These are phyloP conservation scores for Antheraea pernyi DNA, from an alignment of 1,140 invertebrate species.

Conservation along the genomic window DNA sequence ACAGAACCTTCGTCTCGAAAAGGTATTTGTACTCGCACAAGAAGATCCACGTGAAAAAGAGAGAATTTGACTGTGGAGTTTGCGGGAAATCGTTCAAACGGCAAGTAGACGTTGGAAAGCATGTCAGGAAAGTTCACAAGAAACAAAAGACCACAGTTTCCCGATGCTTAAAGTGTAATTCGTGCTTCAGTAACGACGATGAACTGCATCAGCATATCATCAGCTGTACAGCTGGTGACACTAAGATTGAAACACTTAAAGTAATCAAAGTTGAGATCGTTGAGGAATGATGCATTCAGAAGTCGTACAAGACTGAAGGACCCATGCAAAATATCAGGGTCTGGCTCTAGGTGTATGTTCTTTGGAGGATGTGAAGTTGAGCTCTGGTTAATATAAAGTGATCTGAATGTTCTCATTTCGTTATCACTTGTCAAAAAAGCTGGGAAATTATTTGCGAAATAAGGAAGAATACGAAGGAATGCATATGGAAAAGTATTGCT, in stretches of 20 bases:
- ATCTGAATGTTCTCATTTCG: too few species aligned
- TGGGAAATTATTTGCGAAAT: too few species aligned
- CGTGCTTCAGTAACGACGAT: background rate
- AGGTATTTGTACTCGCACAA: background rate
- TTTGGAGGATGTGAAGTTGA: too few species aligned
- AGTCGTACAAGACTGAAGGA: background rate
- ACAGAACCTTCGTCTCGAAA: background rate
- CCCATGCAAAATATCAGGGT: background rate
- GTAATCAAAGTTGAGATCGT: background rate
- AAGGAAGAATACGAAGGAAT: too few species aligned
- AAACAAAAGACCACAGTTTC: background rate
- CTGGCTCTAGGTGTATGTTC: too few species aligned
- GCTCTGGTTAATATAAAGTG: too few species aligned
- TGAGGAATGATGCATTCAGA: background rate
- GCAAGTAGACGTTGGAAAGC: constrained; percentile 1
- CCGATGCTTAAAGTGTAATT: background rate
- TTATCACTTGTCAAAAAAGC: too few species aligned
- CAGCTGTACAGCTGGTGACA: background rate
- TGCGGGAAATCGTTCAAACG: background rate
- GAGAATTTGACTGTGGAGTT: background rate
- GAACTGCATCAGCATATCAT: constrained; percentile 3
- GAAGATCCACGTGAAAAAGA: constrained; percentile 5
- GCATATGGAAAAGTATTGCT: too few species aligned
- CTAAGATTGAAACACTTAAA: too few species aligned
- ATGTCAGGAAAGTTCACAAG: constrained; percentile 3